These are phyloP conservation scores for Seladonia tumulorum DNA, from an alignment of 2,888 invertebrate genomes.

Conservation along the genomic window DNA sequence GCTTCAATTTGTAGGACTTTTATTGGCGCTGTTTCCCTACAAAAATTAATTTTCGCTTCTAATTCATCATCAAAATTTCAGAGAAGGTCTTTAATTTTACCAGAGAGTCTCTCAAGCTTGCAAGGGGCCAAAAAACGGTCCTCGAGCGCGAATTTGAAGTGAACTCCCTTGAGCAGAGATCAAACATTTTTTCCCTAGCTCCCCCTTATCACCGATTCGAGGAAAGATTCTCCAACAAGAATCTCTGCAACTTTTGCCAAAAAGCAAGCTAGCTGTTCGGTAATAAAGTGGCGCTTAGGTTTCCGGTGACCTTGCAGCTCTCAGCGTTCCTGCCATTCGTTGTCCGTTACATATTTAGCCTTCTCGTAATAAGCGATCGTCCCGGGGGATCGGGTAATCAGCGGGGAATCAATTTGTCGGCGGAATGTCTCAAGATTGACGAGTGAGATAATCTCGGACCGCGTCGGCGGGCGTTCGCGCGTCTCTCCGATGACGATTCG, in stretches of 20 bases:
- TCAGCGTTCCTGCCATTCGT: slow-evolving; percentile 34
- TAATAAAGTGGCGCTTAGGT: slow-evolving; percentile 36
- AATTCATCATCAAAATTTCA: background rate
- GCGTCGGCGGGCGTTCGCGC: slow-evolving; percentile 23
- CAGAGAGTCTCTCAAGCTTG: background rate
- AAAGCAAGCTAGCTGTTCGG: background rate
- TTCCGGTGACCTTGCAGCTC: slow-evolving; percentile 34
- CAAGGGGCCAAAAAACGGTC: background rate
- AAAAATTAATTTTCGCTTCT: background rate
- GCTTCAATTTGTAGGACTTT: too few relatives aligned
- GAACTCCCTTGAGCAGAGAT: background rate
- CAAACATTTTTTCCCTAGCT: background rate
- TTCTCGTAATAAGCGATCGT: slow-evolving; percentile 48
- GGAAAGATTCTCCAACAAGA: background rate
- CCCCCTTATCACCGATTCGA: background rate
- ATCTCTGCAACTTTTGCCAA: background rate
- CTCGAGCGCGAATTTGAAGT: background rate
- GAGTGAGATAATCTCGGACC: slow-evolving; percentile 44
- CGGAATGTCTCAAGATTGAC: slow-evolving; percentile 54
- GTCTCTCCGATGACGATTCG: slow-evolving; percentile 33
- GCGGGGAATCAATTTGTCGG: slow-evolving; percentile 58
- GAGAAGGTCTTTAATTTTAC: background rate
- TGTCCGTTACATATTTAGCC: slow-evolving; percentile 44
- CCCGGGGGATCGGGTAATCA: slow-evolving; percentile 53
- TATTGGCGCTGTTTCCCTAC: too few relatives aligned